Evolutionary conservation across 2,888 invertebrate species (phyloP).

Genomic region (Dicycla oo): DNA sequence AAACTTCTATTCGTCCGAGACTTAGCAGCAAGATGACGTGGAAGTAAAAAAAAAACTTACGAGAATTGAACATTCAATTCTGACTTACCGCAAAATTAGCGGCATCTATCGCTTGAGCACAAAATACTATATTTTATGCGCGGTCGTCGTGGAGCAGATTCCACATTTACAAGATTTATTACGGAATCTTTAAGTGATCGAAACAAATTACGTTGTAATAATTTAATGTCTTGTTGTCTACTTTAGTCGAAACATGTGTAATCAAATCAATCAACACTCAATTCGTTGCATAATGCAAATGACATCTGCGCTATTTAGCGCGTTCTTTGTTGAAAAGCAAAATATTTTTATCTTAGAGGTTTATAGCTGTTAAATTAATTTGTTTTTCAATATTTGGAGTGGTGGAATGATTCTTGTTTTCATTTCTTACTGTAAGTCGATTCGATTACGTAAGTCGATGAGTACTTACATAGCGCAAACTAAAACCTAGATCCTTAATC

Average conservation of each 20-base stretch:
- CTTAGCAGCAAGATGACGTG: slow-evolving; percentile 47
- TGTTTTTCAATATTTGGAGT: background rate
- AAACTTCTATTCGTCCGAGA: slow-evolving; percentile 33
- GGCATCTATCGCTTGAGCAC: slow-evolving; percentile 33
- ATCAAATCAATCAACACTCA: slow-evolving; percentile 16
- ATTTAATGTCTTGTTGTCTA: slow-evolving; percentile 10
- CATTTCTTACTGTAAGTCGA: no score
- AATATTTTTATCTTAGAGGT: background rate
- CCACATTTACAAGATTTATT: slow-evolving; percentile 43
- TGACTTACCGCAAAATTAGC: slow-evolving; percentile 35
- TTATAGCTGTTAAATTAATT: background rate
- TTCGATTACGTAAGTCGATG: background rate
- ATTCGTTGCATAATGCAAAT: slow-evolving; percentile 15
- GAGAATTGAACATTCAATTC: slow-evolving; percentile 46
- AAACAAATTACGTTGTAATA: slow-evolving; percentile 26
- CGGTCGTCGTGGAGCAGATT: slow-evolving; percentile 33
- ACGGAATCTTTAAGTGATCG: slow-evolving; percentile 15
- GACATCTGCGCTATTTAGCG: background rate
- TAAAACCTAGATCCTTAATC: slow-evolving; percentile 38
- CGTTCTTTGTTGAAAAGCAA: background rate
- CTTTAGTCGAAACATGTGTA: slow-evolving; percentile 19
- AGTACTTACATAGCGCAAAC: background rate
- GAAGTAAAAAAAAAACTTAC: slow-evolving; percentile 47
- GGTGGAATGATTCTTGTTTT: background rate
- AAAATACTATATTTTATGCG: slow-evolving; percentile 43